Evolutionary conservation across 2,888 invertebrate species (phyloP).

Genomic region (Leptothorax acervorum): DNA sequence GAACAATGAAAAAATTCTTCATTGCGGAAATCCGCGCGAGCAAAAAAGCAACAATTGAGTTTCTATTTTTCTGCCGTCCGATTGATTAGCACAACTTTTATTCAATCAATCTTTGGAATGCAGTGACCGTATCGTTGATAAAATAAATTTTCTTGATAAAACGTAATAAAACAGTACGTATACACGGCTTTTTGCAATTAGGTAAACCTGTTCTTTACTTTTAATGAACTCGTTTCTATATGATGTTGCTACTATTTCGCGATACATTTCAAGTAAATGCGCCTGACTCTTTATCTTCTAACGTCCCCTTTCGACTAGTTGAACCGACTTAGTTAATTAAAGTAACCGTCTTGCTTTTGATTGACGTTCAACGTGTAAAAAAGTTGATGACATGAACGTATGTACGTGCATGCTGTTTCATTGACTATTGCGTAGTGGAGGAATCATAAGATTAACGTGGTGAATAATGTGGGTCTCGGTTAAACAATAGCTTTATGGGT

Average conservation of each 20-base stretch:
- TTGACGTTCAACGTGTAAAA: conserved; percentile 77
- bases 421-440: background rate
- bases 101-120: background rate
- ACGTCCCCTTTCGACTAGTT: conserved; percentile 42
- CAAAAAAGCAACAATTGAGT: conserved; percentile 9
- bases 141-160: conserved; percentile 9
- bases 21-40: background rate
- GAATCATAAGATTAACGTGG: background rate
- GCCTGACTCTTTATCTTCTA: conserved; percentile 10
- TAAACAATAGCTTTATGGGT: conserved; percentile 5
- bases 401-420: conserved; percentile 17
- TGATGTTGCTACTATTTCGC: conserved; percentile 19
- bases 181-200: conserved; percentile 12
- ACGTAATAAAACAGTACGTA: background rate
- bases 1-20: background rate
- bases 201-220: conserved; percentile 17
- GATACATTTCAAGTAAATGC: conserved; percentile 20
- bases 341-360: conserved; percentile 81
- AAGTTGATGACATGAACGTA: conserved; percentile 67
- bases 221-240: conserved; percentile 23
- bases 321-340: conserved; percentile 80
- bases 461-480: background rate
- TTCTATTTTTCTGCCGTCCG: background rate
- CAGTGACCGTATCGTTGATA: too few species aligned
- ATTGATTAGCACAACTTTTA: conserved; percentile 7